phyloP scores from a whole-genome alignment of 1,140 invertebrate genomes.

The Cataglyphis hispanica region DNA sequence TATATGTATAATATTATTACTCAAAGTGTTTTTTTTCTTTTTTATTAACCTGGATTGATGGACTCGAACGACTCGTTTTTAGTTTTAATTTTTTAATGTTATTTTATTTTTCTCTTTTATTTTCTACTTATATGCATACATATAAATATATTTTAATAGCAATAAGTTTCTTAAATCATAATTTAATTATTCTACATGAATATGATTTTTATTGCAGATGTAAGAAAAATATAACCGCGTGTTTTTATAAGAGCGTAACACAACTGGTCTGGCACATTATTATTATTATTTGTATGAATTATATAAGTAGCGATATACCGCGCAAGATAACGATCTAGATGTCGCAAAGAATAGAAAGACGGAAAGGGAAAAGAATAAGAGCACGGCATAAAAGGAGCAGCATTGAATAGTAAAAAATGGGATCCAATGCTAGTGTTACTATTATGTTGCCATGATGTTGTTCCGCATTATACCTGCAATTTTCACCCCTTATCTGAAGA shows the following conservation, averaged over 20 bases:
- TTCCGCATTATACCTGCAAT: constrained; percentile 85
- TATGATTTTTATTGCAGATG: neutral
- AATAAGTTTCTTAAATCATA: neutral
- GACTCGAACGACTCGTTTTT: constrained; percentile 60
- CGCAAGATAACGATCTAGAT: constrained; percentile 76
- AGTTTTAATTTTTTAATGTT: too few species aligned
- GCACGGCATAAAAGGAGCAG: constrained; percentile 82
- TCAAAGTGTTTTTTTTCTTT: constrained; percentile 67
- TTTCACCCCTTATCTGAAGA: constrained; percentile 81
- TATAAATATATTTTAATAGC: neutral
- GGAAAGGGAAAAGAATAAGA: constrained; percentile 52
- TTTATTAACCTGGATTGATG: neutral
- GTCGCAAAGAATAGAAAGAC: constrained; percentile 55
- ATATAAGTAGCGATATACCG: constrained; percentile 29
- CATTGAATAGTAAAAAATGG: constrained; percentile 73
- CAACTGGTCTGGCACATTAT: neutral
- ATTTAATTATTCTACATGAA: neutral
- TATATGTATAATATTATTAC: constrained; percentile 80
- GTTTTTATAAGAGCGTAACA: neutral
- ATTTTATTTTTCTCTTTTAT: too few species aligned
- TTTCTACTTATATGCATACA: neutral
- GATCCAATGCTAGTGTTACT: constrained; percentile 79
- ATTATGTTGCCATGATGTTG: constrained; percentile 81
- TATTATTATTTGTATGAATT: constrained; percentile 36
- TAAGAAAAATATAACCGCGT: neutral